Evolutionary conservation across 2,888 invertebrate genomes (phyloP).

Genomic region (Sialis fuliginosa): DNA sequence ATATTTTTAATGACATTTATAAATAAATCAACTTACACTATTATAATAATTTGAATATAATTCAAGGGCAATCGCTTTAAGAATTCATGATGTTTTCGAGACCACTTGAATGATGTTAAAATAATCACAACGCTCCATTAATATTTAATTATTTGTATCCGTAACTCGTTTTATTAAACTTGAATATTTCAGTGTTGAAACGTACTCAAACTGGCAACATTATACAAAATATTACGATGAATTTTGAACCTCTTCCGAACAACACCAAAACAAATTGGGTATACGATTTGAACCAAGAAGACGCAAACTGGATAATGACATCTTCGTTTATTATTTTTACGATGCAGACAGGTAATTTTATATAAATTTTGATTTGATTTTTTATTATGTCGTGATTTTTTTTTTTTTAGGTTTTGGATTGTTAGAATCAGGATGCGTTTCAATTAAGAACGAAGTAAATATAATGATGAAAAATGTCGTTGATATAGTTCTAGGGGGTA

Average conservation of each 20-base stretch:
- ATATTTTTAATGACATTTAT: too few species aligned
- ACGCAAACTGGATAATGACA: slow-evolving; percentile 78
- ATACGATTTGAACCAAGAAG: slow-evolving; percentile 53
- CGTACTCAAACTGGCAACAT: too few species aligned
- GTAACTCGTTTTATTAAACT: too few species aligned
- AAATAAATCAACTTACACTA: too few species aligned
- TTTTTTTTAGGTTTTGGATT: slow-evolving; percentile 65
- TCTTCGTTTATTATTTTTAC: slow-evolving; percentile 83
- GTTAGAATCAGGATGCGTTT: slow-evolving; percentile 84
- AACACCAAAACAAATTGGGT: slow-evolving; percentile 23
- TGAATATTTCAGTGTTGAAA: too few species aligned
- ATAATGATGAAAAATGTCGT: slow-evolving; percentile 96
- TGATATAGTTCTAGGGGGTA: slow-evolving; percentile 79
- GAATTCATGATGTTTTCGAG: too few species aligned
- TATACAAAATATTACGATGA: too few species aligned
- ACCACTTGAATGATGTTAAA: too few species aligned
- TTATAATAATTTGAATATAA: too few species aligned
- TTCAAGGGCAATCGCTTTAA: too few species aligned
- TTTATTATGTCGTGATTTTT: not conserved
- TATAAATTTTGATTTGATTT: not conserved
- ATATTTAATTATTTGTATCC: too few species aligned
- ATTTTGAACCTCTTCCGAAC: not conserved
- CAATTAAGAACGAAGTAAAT: slow-evolving; percentile 85
- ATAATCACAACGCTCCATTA: too few species aligned
- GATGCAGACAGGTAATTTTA: slow-evolving; percentile 67